These are phyloP conservation scores for Trichogramma dendrolimi DNA, from an alignment of 2,888 invertebrate genomes.

Conservation along the genomic window DNA sequence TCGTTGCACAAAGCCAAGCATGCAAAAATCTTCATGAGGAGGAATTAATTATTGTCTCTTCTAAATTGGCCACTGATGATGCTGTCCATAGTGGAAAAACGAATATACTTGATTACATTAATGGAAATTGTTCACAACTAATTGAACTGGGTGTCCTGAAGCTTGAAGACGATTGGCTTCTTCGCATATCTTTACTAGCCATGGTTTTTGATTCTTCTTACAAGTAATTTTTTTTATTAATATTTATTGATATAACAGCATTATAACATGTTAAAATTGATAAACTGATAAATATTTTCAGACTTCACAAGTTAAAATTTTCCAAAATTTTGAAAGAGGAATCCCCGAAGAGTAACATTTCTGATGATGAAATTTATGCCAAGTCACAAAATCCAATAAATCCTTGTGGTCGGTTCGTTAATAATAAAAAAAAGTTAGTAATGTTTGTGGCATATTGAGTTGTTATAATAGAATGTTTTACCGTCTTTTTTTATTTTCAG, in stretches of 20 bases:
- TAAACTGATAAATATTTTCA: conserved; percentile 42
- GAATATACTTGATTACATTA: conserved; percentile 93
- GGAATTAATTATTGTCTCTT: conserved; percentile 89
- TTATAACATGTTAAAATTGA: conserved; percentile 2
- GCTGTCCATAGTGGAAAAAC: conserved; percentile 97
- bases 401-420: conserved; percentile 92
- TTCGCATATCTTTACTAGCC: conserved; percentile 84
- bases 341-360: conserved; percentile 58
- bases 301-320: conserved; percentile 83
- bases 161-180: conserved; percentile 84
- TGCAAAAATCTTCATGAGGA: conserved; percentile 95
- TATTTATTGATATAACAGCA: conserved; percentile 7
- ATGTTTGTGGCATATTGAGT: neutral
- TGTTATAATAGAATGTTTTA: conserved; percentile 1
- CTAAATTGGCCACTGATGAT: conserved; percentile 94
- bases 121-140: conserved; percentile 87
- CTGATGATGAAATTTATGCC: conserved; percentile 72
- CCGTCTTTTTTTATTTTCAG: conserved; percentile 47
- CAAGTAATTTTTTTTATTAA: conserved; percentile 63
- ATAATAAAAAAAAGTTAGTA: conserved; percentile 79
- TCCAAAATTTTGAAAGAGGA: conserved; percentile 70
- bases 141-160: conserved; percentile 91
- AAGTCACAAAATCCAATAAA: conserved; percentile 75
- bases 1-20: conserved; percentile 81
- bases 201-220: conserved; percentile 93